phyloP scores from a whole-genome alignment of 2,113 vertebrate genomes.

The Mormoops blainvillei region DNA sequence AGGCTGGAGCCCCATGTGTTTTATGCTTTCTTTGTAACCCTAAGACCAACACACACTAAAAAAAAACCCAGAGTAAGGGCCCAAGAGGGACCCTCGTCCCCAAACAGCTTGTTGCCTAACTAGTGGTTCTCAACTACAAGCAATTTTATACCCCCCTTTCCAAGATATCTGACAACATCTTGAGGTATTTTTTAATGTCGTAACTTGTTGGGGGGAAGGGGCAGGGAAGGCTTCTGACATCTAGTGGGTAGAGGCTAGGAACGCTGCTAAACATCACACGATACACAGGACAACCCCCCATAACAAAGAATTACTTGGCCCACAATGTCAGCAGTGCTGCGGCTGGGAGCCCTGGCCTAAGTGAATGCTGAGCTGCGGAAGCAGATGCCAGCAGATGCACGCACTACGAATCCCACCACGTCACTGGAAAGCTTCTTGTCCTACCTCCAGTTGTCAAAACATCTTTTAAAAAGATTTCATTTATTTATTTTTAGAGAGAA shows the following conservation, averaged over 20 bases:
- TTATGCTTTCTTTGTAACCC: background rate
- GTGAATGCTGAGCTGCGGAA: background rate
- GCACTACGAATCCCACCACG: background rate
- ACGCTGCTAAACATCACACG: background rate
- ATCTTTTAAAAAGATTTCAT: background rate
- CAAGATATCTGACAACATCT: background rate
- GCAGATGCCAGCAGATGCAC: background rate
- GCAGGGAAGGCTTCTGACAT: background rate
- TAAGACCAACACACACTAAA: background rate
- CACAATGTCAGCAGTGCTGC: background rate
- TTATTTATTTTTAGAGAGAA: too few species aligned
- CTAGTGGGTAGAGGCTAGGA: background rate
- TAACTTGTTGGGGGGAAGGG: background rate
- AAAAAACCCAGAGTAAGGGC: background rate
- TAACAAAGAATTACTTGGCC: background rate
- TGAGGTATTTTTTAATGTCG: background rate
- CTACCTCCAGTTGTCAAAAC: background rate
- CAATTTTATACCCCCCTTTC: background rate
- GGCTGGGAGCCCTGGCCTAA: background rate
- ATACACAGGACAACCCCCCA: background rate
- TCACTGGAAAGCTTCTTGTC: background rate
- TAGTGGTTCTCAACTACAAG: background rate
- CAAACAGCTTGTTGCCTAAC: background rate
- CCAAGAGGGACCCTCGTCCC: background rate
- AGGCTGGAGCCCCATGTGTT: background rate